These are phyloP conservation scores for Chaetops frenatus DNA, from an alignment of 2,113 vertebrate species.

Conservation along the genomic window DNA sequence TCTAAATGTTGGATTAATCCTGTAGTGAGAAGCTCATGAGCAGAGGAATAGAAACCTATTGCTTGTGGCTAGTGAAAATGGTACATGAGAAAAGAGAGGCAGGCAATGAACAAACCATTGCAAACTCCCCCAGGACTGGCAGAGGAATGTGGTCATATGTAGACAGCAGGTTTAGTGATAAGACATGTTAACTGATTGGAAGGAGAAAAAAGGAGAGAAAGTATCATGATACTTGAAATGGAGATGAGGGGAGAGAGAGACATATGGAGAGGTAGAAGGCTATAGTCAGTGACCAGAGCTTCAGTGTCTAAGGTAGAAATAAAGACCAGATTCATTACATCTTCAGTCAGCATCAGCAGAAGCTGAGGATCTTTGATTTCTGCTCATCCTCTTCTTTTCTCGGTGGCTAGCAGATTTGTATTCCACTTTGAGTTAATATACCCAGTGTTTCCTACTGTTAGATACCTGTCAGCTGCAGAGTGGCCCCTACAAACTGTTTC, in stretches of 20 bases:
- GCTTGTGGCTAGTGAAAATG: background rate
- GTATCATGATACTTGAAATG: background rate
- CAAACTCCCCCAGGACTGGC: background rate
- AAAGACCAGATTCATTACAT: background rate
- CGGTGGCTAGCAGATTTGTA: background rate
- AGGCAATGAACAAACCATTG: background rate
- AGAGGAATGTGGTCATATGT: background rate
- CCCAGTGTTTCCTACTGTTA: background rate
- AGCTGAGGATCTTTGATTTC: background rate
- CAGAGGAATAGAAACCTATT: background rate
- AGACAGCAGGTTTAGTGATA: background rate
- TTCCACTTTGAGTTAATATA: background rate
- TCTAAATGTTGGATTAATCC: background rate
- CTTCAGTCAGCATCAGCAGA: background rate
- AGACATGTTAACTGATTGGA: background rate
- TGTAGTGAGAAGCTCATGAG: background rate
- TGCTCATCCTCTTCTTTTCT: background rate
- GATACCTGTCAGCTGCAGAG: background rate
- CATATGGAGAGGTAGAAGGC: background rate
- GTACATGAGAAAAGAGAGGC: background rate
- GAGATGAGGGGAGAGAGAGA: background rate
- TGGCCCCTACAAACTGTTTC: background rate
- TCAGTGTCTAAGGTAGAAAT: background rate
- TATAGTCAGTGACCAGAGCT: background rate
- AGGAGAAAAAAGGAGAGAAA: background rate